Evolutionary conservation across 2,113 vertebrate genomes (phyloP).

Genomic region (pig (Sus scrofa)): T2T-Sscrofa CM000829.6:41726001-41726500

Average conservation of each 20-base stretch:
- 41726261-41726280: background rate
- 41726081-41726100: background rate
- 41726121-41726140: background rate
- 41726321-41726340: background rate
- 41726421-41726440: background rate
- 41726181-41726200: background rate
- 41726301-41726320: background rate
- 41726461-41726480: slow-evolving; percentile 40
- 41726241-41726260: background rate
- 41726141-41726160: too few species aligned
- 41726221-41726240: background rate
- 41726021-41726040: background rate
- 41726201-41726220: background rate
- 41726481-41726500: slow-evolving; percentile 12
- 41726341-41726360: background rate
- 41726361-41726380: slow-evolving; percentile 25
- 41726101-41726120: background rate
- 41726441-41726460: background rate
- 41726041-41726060: background rate
- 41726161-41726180: background rate
- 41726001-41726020: background rate
- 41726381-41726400: slow-evolving; percentile 31
- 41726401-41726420: background rate
- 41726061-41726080: background rate
- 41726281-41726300: background rate